Base-by-base conservation (phyloP, 1,140 invertebrate species). In the Adelges cooleyi region DNA sequence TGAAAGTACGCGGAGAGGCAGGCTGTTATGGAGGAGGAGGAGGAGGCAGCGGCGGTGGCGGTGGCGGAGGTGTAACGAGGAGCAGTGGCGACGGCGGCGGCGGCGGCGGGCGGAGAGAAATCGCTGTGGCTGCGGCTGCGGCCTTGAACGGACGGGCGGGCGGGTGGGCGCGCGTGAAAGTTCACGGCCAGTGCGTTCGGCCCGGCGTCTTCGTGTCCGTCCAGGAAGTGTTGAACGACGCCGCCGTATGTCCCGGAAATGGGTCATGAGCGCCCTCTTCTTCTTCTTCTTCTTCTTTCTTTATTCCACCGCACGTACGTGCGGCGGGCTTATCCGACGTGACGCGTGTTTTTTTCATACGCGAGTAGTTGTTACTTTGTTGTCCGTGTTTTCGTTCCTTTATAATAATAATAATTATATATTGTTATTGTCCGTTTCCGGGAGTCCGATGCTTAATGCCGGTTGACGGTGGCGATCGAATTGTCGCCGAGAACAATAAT, bases 31-130 rank as follows among this genome's bases (percentile, higher is more conserved):
- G 29, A 33, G 5, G 11, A 11, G 29, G 5, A 33, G n/a, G 29
- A 11, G 11, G 5, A 33, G 29, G 29, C 29, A 33, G 53, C 23
- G 53, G 13, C n/a, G 22, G 15, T 20, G 22, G 27, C 49, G 40
- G 27, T 40, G 17, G 27, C 42, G 40, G 56, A 33, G 29, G 29
- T 33, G 29, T n/a, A n/a, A n/a, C 25, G 22, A 20, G 6, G n/a
- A 9, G 20, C 20, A 15, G 33, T 22, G 29, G n/a, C 11, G 53
- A 38, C 23, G 53, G 13, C n/a, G 22, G 15, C 20, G 22, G 27
- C 49, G 40, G 27, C 54, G 17, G 27, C 42, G 40, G 56, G 56
- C 40, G 56, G 56, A 62, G 56, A 62, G 56, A 62, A 62, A 62
- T 62, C 56, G 56, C 56, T 18, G 29, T 33, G 29, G 29, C 29